Base-by-base conservation (phyloP, 2,888 invertebrate species). In the Cataglyphis albicans region DNA sequence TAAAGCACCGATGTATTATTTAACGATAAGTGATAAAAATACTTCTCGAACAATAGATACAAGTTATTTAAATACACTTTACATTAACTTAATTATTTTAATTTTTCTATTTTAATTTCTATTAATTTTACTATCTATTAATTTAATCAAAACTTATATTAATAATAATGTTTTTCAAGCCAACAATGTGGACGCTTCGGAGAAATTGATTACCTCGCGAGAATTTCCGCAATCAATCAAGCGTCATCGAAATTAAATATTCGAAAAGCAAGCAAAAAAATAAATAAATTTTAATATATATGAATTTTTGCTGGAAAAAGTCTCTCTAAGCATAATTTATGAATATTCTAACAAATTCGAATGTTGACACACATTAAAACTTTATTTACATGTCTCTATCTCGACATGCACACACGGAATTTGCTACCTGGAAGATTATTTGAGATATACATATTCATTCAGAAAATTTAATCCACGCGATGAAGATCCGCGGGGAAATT, bases 401-500 rank as follows among this genome's bases (percentile, higher is more conserved):
- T 15, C 15, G 3, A 15, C 25, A 35, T 59, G 6, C 29, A 7
- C 25, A 6, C 1, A 68, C 2, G 7, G 7, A 35, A n/a, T 68
- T 29, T 38, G 12, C 7, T 35, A 35, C 21, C 32, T 21, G 25
- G 1, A 6, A 21, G 10, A 6, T 29, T 12, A 32, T 15, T 44
- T 0, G 10, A 9, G 3, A n/a, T 25, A 55, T 55, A 21, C 9
- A 9, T n/a, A 72, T 57, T 38, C 29, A 15, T 41, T n/a, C n/a
- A 10, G 15, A 75, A 48, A 75, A 64, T 64, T 63, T 35, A 63
- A 63, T 48, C 10, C 12, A n/a, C 18, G 5, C 25, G 15, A 48
- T 21, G 15, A n/a, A 63, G 15, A 59, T 35, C 35, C 38, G 41
- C 10, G 15, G 48, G 10, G 15, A 21, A 64, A 38, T 35, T 52